Evolutionary conservation across 2,797 vertebrate genomes (phyloP).

Genomic region (Hippoglossus hippoglossus): DNA sequence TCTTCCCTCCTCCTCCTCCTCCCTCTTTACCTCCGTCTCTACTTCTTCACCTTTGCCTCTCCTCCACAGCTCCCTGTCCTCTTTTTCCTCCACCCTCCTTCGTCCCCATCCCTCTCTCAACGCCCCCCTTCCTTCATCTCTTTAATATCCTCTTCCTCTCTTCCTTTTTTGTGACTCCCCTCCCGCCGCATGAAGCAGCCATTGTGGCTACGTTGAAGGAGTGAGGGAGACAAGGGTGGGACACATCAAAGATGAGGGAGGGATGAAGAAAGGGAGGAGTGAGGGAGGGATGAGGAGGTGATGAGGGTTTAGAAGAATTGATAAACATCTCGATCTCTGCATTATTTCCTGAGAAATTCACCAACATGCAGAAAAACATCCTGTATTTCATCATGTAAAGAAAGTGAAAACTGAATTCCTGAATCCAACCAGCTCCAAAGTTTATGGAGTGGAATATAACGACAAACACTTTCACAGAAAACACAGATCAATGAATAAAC

Average conservation of each 20-base stretch:
- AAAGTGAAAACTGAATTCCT: no score
- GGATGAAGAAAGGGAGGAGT: conserved; percentile 6
- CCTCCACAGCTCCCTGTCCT: conserved; percentile 21
- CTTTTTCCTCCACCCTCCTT: neutral
- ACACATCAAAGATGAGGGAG: conserved; percentile 24
- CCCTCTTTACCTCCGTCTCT: neutral
- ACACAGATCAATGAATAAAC: no score
- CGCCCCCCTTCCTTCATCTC: neutral
- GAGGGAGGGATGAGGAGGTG: no score
- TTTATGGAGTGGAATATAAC: no score
- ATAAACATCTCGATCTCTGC: no score
- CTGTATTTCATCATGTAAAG: no score
- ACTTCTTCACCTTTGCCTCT: neutral
- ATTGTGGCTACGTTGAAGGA: conserved; percentile 28
- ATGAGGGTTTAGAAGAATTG: no score
- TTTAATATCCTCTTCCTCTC: conserved; percentile 18
- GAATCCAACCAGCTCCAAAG: no score
- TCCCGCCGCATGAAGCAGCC: conserved; percentile 42
- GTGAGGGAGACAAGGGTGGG: conserved; percentile 5
- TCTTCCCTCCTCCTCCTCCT: conserved; percentile 24
- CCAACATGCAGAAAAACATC: no score
- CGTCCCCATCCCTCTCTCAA: neutral
- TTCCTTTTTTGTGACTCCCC: neutral
- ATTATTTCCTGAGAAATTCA: no score
- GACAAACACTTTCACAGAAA: no score